A percentile compares a stretch with the other conserved stretches of the same genome.
Evolutionary conservation across 2,797 vertebrate species (phyloP).

Genomic region (Cygnus olor): DNA sequence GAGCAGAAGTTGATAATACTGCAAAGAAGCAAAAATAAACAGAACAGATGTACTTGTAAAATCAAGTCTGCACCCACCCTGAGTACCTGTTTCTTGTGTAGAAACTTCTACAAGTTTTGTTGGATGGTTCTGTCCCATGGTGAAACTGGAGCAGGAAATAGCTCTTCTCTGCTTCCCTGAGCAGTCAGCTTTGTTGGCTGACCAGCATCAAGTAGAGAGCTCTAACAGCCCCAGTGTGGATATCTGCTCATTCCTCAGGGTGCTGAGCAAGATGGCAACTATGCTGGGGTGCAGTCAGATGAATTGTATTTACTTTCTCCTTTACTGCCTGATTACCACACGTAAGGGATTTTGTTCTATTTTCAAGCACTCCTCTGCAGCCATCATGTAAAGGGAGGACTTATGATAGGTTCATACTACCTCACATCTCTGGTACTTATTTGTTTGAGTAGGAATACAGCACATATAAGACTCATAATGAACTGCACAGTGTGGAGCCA

Average conservation of each 20-base stretch:
- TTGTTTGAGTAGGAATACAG: background rate
- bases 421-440: background rate
- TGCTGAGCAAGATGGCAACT: background rate
- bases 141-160: conserved; percentile 19
- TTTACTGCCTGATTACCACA: background rate
- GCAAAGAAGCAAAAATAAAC: conserved; percentile 84
- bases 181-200: fast-evolving
- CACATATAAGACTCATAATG: background rate
- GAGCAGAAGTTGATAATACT: conserved; percentile 82
- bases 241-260: background rate
- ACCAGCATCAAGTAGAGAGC: fast-evolving
- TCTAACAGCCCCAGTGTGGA: background rate
- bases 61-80: conserved; percentile 79
- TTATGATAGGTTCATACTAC: background rate
- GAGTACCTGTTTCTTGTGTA: conserved; percentile 77
- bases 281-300: background rate
- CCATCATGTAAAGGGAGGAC: background rate
- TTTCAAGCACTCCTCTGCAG: background rate
- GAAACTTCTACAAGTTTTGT: conserved; percentile 74
- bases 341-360: background rate
- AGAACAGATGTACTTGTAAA: conserved; percentile 84
- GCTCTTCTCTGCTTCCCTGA: background rate
- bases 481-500: background rate
- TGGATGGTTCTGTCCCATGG: conserved; percentile 40
- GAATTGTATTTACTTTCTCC: background rate